Evolutionary conservation across 2,797 vertebrate species (phyloP).

Genomic region (Ctenosaura bakeri): DNA sequence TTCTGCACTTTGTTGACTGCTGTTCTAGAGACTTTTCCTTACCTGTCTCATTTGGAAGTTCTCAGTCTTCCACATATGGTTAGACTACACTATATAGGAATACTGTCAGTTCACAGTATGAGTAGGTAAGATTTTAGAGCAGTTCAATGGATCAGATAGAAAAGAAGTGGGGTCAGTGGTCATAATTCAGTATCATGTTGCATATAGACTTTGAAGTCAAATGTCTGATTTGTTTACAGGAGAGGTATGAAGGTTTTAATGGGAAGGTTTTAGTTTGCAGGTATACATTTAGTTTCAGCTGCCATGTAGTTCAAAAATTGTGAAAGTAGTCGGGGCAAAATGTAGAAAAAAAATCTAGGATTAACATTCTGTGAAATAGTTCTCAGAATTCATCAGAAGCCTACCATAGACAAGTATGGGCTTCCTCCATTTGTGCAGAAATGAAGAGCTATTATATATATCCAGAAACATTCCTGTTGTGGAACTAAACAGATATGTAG

Average conservation of each 20-base stretch:
- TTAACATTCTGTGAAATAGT: too few relatives aligned
- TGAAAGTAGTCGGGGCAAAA: not conserved
- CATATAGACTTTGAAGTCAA: not conserved
- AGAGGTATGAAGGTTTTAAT: not conserved
- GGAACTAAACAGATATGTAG: not conserved
- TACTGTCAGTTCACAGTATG: not conserved
- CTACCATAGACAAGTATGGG: not conserved
- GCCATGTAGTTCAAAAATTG: too few relatives aligned
- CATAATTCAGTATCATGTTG: not conserved
- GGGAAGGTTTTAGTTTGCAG: not conserved
- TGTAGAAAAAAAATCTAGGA: not conserved
- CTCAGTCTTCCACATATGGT: not conserved
- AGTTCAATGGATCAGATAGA: not conserved
- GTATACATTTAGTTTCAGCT: not conserved
- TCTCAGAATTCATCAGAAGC: not conserved
- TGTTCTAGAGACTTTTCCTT: not conserved
- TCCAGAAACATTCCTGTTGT: not conserved
- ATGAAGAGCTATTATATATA: not conserved
- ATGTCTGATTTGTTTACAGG: not conserved
- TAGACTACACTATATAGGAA: rapidly evolving
- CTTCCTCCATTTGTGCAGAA: not conserved
- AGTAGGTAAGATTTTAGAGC: not conserved
- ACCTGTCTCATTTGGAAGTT: not conserved
- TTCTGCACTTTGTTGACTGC: too few relatives aligned
- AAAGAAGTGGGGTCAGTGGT: not conserved